These are phyloP conservation scores for Exocentrus adspersus DNA, from an alignment of 2,888 invertebrate genomes.

Conservation along the genomic window DNA sequence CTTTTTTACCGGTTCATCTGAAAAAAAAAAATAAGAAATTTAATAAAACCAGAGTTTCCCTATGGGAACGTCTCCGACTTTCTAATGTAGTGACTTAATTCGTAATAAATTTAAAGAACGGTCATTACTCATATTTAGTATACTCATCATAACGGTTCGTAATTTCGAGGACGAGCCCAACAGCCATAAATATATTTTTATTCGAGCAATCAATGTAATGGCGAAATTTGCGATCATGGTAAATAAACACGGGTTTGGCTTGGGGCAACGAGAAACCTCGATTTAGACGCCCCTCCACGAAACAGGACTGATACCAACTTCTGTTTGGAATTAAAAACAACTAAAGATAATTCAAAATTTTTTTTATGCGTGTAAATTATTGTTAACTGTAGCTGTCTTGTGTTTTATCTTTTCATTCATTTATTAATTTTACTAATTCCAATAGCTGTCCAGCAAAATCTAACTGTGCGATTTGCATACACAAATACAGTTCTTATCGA, in stretches of 20 bases:
- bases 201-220: constrained; percentile 34
- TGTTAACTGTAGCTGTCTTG: no score
- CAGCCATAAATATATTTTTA: constrained; percentile 41
- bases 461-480: no score
- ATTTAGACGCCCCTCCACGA: not conserved
- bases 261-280: constrained; percentile 16
- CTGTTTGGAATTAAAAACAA: no score
- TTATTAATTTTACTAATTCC: no score
- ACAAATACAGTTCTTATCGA: no score
- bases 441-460: no score
- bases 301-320: not conserved
- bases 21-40: constrained; percentile 32
- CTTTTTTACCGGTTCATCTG: constrained; percentile 41
- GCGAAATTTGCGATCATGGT: constrained; percentile 17
- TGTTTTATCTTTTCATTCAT: no score
- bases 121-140: constrained; percentile 27
- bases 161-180: constrained; percentile 33
- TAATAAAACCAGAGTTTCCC: not conserved
- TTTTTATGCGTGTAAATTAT: no score
- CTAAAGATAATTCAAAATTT: no score
- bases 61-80: constrained; percentile 1
- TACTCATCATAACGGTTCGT: constrained; percentile 30
- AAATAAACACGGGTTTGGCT: constrained; percentile 32
- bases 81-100: constrained; percentile 35
- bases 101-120: constrained; percentile 19